These are phyloP conservation scores for Vesta saturnalis DNA, from an alignment of 2,888 invertebrate genomes.

Conservation along the genomic window DNA sequence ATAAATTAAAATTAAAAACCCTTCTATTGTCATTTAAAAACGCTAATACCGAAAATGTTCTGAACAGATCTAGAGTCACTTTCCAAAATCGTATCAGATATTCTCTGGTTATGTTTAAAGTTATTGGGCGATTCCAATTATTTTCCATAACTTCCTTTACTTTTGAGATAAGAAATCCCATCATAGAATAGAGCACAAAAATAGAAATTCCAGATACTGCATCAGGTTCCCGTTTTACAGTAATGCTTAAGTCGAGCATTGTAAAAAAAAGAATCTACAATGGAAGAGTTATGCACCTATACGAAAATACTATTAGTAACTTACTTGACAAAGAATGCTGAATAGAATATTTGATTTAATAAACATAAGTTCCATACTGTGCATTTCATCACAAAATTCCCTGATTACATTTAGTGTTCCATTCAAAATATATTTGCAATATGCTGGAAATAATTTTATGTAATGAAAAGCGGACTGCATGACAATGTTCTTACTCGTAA, in stretches of 20 bases:
- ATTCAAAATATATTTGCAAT: no score
- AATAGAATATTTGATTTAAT: slow-evolving; percentile 56
- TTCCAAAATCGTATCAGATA: slow-evolving; percentile 46
- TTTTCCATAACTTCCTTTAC: slow-evolving; percentile 50
- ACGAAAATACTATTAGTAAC: neutral
- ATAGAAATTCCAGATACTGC: slow-evolving; percentile 57
- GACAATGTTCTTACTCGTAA: no score
- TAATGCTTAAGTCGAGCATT: slow-evolving; percentile 51
- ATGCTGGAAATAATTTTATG: no score
- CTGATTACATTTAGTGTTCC: neutral
- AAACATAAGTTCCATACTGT: slow-evolving; percentile 56
- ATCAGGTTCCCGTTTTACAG: slow-evolving; percentile 43
- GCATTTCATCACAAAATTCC: slow-evolving; percentile 47
- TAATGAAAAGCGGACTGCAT: no score
- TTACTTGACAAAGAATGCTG: slow-evolving; percentile 57
- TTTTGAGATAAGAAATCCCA: slow-evolving; percentile 58
- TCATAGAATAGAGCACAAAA: slow-evolving; percentile 58
- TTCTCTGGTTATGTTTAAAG: slow-evolving; percentile 57
- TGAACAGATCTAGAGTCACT: slow-evolving; percentile 81
- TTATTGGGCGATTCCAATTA: slow-evolving; percentile 37
- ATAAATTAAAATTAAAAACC: slow-evolving; percentile 72
- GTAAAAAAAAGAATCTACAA: neutral
- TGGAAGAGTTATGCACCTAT: neutral
- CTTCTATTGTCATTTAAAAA: slow-evolving; percentile 78
- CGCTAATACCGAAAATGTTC: slow-evolving; percentile 69